phyloP scores from a whole-genome alignment of 2,797 vertebrate genomes.

The Apogon hyalosoma region DNA sequence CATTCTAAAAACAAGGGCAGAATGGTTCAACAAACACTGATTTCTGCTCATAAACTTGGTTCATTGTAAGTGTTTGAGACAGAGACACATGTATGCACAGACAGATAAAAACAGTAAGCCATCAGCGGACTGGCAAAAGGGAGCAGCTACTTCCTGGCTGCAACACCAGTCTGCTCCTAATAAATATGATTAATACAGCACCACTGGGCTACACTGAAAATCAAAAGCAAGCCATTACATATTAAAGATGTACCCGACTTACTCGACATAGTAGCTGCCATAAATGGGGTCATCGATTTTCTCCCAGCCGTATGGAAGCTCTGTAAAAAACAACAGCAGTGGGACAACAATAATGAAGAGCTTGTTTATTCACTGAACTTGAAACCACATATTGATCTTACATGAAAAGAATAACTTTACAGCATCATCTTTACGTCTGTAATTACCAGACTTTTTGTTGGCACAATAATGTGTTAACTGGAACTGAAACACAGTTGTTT shows the following conservation, averaged over 20 bases:
- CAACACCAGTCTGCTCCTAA: constrained; percentile 32
- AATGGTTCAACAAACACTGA: neutral
- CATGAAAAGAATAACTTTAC: constrained; percentile 34
- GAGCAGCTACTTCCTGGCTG: constrained; percentile 45
- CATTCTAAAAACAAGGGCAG: neutral
- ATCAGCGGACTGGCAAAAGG: constrained; percentile 33
- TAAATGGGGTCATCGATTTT: constrained; percentile 99
- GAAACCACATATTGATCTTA: constrained; percentile 39
- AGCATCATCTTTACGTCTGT: constrained; percentile 6
- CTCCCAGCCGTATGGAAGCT: constrained; percentile 99
- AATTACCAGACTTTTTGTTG: constrained; percentile 5
- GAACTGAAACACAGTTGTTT: neutral
- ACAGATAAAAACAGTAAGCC: constrained; percentile 27
- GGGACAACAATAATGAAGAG: constrained; percentile 80
- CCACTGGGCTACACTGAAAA: constrained; percentile 46
- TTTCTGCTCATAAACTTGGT: constrained; percentile 17
- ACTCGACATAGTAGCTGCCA: constrained; percentile 99
- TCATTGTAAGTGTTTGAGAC: constrained; percentile 8
- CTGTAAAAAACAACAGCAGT: constrained; percentile 75
- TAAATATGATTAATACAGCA: constrained; percentile 71
- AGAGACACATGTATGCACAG: constrained; percentile 29
- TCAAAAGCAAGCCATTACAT: constrained; percentile 59
- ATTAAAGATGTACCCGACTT: constrained; percentile 88
- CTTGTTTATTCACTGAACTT: constrained; percentile 46
- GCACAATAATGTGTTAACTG: constrained; percentile 4